Percentiles rank a stretch among this genome's conserved stretches.
These are phyloP conservation scores for Willowsia nigromaculata DNA, from an alignment of 2,888 invertebrate species.

Conservation along the genomic window DNA sequence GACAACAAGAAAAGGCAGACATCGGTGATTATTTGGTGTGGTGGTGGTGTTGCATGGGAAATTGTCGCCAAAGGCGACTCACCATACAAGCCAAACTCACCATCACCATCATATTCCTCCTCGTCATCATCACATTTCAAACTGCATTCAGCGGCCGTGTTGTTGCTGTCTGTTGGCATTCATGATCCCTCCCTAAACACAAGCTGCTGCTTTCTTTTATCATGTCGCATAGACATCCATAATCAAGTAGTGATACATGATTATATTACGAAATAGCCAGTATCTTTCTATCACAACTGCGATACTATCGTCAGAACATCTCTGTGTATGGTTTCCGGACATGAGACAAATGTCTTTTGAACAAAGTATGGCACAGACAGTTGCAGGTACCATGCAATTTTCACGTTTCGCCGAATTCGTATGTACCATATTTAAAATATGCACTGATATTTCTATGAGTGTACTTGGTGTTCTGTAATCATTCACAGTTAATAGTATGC, in stretches of 20 bases:
- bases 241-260: not conserved
- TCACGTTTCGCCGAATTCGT: too few relatives aligned
- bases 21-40: slow-evolving; percentile 51
- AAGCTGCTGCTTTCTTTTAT: not conserved
- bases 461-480: too few relatives aligned
- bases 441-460: too few relatives aligned
- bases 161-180: slow-evolving; percentile 32
- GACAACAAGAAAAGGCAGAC: slow-evolving; percentile 58
- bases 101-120: not conserved
- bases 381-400: too few relatives aligned
- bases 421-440: too few relatives aligned
- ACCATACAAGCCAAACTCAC: not conserved
- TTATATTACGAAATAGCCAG: not conserved
- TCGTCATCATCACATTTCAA: slow-evolving; percentile 54
- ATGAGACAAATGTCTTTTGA: too few relatives aligned
- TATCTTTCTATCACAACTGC: not conserved
- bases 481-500: too few relatives aligned
- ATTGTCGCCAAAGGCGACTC: slow-evolving; percentile 67
- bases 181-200: not conserved
- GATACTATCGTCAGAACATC: not conserved
- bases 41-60: slow-evolving; percentile 69
- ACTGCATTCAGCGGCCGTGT: not conserved
- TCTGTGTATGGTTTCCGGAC: too few relatives aligned
- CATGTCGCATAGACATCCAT: not conserved
- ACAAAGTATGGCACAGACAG: too few relatives aligned